Base-by-base conservation (phyloP, 2,888 invertebrate genomes). In the Trimorus sp. region DNA sequence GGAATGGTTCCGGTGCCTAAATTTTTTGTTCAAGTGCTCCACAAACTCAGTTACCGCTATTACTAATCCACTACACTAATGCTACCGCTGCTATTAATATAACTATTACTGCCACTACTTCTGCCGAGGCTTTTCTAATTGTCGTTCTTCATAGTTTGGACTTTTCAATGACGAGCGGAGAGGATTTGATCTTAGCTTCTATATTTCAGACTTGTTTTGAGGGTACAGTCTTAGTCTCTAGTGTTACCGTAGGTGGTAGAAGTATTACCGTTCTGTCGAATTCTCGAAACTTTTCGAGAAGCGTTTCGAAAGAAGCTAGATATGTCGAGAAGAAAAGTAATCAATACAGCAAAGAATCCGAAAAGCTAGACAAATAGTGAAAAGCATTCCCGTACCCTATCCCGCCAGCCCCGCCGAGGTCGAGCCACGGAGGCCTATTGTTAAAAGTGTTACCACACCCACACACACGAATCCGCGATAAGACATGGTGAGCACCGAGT, bases 361-460 rank as follows among this genome's bases (percentile, higher is more conserved):
- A 26, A 26, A 26, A 26, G 26, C 1, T 26, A 26, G 26, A 26
- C 26, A 26, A 26, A 75, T 82, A 82, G 48, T 51, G 81, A 82
- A 85, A 83, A 82, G 81, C 79, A 66, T 75, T 78, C 81, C 84
- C 78, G 82, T 82, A 86, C 89, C 89, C 87, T 86, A 88, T 87
- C 90, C 91, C 91, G 91, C 91, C 91, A 91, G 91, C 91, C 91
- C 91, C 91, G 91, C 90, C 89, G 91, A 91, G 91, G 90, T 91
- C 91, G 90, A 91, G 91, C 91, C 91, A 89, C 88, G 89, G 91
- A 90, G 90, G 89, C 88, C 89, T 88, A 88, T 87, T 86, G 86
- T 87, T 87, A 87, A 86, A 87, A 86, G 85, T 86, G 87, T 83
- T 83, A 85, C 87, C 86, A 88, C 87, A 87, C 86, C 81, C 84